These are phyloP conservation scores for Ceramica pisi DNA, from an alignment of 2,888 invertebrate genomes.

Conservation along the genomic window DNA sequence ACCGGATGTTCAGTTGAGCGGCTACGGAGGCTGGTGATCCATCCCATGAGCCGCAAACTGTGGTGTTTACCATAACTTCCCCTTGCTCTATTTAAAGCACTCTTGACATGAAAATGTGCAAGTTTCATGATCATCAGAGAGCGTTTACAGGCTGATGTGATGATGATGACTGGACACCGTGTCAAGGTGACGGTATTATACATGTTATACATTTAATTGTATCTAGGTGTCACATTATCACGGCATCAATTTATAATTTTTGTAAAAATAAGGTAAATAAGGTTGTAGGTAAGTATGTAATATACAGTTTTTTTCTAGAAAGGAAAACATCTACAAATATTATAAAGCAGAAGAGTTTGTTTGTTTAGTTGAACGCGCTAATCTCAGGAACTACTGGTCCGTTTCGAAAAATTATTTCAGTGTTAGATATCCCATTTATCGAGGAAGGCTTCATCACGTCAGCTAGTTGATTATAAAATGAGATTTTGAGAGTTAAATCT, in stretches of 20 bases:
- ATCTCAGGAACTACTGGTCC: no score
- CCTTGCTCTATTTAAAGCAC: neutral
- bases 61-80: neutral
- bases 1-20: neutral
- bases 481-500: no score
- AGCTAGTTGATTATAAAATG: no score
- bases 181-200: constrained; percentile 16
- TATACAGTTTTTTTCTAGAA: no score
- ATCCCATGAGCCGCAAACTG: neutral
- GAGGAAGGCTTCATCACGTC: no score
- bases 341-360: no score
- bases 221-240: neutral
- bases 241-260: neutral
- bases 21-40: neutral
- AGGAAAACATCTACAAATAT: no score
- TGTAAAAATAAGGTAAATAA: neutral
- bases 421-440: no score
- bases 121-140: constrained; percentile 19
- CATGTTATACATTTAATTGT: neutral
- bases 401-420: no score
- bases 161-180: constrained; percentile 11
- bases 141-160: neutral
- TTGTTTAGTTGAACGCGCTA: no score
- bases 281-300: no score
- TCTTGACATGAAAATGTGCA: neutral